These are phyloP conservation scores for Fistularia tabacaria DNA, from an alignment of 2,797 vertebrate genomes.

Conservation along the genomic window DNA sequence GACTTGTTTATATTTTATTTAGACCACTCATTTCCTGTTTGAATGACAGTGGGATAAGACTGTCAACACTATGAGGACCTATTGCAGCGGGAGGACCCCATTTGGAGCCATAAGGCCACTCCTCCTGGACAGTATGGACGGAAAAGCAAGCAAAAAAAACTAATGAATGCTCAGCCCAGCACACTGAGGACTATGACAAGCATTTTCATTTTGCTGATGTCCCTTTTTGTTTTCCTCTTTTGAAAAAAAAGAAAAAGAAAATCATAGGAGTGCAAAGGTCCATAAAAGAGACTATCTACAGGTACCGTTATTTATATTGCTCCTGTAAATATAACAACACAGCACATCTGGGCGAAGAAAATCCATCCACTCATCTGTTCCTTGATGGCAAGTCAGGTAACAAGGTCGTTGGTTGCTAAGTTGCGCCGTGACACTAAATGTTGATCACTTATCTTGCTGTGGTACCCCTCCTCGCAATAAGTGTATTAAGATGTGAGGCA, in stretches of 20 bases:
- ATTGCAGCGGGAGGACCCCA: constrained; percentile 42
- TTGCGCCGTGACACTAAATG: constrained; percentile 58
- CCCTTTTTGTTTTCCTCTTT: constrained; percentile 11
- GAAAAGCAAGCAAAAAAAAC: constrained; percentile 16
- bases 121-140: constrained; percentile 38
- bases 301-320: constrained; percentile 43
- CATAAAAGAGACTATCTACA: constrained; percentile 36
- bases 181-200: constrained; percentile 31
- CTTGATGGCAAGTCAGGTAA: constrained; percentile 62
- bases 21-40: constrained; percentile 73
- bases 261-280: constrained; percentile 17
- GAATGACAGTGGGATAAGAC: constrained; percentile 52
- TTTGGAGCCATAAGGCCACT: constrained; percentile 45
- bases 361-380: constrained; percentile 68
- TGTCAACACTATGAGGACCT: constrained; percentile 54
- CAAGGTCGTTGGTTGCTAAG: constrained; percentile 51
- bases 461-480: constrained; percentile 75
- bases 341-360: constrained; percentile 74
- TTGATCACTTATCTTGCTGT: constrained; percentile 63
- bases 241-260: constrained; percentile 8
- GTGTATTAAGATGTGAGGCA: constrained; percentile 79
- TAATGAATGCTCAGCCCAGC: constrained; percentile 21
- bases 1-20: constrained; percentile 77
- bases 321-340: constrained; percentile 64
- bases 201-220: constrained; percentile 32